Conservation (phyloP, 2,888 invertebrate genomes). For the Torymus texanus region DNA sequence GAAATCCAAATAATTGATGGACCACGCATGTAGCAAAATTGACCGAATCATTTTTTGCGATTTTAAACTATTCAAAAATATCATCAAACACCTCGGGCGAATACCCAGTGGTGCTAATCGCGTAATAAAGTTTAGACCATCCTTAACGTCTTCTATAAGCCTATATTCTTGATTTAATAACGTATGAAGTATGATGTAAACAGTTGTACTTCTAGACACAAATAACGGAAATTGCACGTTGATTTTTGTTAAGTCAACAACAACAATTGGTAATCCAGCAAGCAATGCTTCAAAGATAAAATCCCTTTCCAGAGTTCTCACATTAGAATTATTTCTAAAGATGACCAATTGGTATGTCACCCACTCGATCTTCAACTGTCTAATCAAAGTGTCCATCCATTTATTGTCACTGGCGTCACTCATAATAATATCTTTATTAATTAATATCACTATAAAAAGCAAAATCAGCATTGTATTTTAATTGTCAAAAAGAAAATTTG, state of each 20-base stretch:
- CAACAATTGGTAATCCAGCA: background rate
- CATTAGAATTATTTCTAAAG: background rate
- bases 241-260: background rate
- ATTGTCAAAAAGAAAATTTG: background rate
- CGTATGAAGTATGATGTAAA: constrained; percentile 22
- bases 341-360: constrained; percentile 19
- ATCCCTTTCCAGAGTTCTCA: background rate
- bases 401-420: background rate
- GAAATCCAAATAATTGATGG: no score
- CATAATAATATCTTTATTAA: background rate
- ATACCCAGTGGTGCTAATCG: background rate
- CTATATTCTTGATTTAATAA: background rate
- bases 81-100: constrained; percentile 32
- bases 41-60: background rate
- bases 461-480: constrained; percentile 11
- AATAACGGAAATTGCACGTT: background rate
- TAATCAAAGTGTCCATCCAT: constrained; percentile 17
- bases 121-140: background rate
- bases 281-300: constrained; percentile 4
- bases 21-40: no score
- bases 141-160: background rate
- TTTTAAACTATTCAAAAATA: background rate
- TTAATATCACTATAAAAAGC: background rate
- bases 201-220: constrained; percentile 1
- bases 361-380: constrained; percentile 1